A percentile compares a stretch with the other conserved stretches of the same genome.
Evolutionary conservation across 1,140 invertebrate species (phyloP).

Genomic region (Samia ricini): DNA sequence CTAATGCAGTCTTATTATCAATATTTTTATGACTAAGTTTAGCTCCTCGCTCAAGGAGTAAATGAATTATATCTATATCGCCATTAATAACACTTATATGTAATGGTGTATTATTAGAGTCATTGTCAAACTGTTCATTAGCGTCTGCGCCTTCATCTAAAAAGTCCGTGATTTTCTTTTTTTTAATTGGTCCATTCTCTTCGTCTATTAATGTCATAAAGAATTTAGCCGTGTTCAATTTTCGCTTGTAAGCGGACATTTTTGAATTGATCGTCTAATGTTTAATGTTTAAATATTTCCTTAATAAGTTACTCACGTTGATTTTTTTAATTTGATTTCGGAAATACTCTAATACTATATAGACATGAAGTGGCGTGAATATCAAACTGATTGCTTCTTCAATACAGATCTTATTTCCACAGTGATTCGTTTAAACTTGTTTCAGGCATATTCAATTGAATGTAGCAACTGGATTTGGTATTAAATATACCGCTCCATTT

Average conservation of each 20-base stretch:
- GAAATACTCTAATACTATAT: not conserved
- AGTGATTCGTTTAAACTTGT: not conserved
- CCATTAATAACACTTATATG: not conserved
- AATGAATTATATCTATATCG: slow-evolving; percentile 1
- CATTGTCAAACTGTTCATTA: not conserved
- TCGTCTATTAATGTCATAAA: not conserved
- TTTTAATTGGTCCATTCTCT: not conserved
- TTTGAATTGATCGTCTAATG: no score
- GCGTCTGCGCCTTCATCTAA: not conserved
- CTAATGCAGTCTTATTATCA: not conserved
- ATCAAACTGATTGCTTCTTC: not conserved
- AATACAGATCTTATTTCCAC: not conserved
- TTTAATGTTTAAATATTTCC: no score
- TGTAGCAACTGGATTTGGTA: not conserved
- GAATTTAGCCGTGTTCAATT: not conserved
- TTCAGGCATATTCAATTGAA: no score
- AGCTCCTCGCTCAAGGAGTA: not conserved
- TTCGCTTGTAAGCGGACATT: not conserved
- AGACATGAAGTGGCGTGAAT: not conserved
- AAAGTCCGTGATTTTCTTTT: not conserved
- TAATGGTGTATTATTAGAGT: not conserved
- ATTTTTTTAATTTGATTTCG: not conserved
- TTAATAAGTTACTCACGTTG: no score
- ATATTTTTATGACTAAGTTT: not conserved
- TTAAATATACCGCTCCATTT: not conserved